Percentiles rank a stretch among this genome's conserved stretches.
Evolutionary conservation across 2,113 vertebrate species (phyloP).

Genomic region (Bubo bubo): DNA sequence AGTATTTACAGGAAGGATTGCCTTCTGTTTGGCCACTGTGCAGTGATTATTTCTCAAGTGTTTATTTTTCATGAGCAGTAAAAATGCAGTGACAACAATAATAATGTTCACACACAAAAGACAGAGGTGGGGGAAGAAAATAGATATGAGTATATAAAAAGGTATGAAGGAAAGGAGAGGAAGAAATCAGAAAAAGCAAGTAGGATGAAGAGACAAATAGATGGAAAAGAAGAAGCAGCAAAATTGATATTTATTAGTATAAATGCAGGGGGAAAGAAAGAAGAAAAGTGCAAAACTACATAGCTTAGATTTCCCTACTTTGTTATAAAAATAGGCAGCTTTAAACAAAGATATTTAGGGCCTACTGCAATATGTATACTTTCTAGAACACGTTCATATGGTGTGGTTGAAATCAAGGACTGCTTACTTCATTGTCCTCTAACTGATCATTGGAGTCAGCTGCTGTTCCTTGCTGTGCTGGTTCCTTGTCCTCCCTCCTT

Average conservation of each 20-base stretch:
- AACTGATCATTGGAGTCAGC: not conserved
- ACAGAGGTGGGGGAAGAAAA: not conserved
- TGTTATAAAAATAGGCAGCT: not conserved
- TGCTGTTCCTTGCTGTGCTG: not conserved
- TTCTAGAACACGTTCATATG: not conserved
- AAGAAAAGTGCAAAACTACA: not conserved
- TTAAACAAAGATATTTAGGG: not conserved
- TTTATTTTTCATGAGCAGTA: conserved; percentile 29
- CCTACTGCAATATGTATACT: not conserved
- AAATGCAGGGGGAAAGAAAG: not conserved
- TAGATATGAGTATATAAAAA: not conserved
- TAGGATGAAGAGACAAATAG: not conserved
- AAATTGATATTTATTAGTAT: not conserved
- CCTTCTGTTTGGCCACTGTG: not conserved
- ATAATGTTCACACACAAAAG: not conserved
- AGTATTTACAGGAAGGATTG: conserved; percentile 34
- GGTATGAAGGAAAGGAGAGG: not conserved
- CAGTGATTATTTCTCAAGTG: conserved; percentile 36
- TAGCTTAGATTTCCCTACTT: not conserved
- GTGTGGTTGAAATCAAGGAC: not conserved
- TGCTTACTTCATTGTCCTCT: not conserved
- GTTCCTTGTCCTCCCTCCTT: not conserved
- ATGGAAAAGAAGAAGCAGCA: not conserved
- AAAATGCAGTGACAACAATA: not conserved
- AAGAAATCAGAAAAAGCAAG: not conserved